phyloP scores from a whole-genome alignment of 2,888 invertebrate species.

The Saturnia pavonia region DNA sequence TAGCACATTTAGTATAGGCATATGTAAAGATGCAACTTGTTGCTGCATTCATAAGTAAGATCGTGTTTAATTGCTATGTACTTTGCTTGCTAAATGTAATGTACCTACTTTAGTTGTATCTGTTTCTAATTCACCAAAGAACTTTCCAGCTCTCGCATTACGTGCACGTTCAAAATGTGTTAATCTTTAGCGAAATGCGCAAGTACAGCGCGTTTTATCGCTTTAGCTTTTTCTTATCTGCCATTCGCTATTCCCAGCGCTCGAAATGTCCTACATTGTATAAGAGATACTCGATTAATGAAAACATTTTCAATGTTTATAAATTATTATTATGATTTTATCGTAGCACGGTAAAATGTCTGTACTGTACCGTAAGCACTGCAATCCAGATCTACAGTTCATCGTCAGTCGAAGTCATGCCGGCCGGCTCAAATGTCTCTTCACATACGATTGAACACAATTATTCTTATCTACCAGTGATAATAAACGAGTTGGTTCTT shows the following conservation, averaged over 20 bases:
- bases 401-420: too few relatives aligned
- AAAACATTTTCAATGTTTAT: background rate
- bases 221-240: conserved; percentile 59
- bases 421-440: too few relatives aligned
- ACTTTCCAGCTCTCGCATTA: conserved; percentile 17
- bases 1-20: too few relatives aligned
- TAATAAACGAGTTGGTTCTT: too few relatives aligned
- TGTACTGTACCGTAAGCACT: too few relatives aligned
- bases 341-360: too few relatives aligned
- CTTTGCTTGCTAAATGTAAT: background rate
- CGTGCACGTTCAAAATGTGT: conserved; percentile 28
- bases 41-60: too few relatives aligned
- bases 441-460: too few relatives aligned
- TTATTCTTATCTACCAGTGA: too few relatives aligned
- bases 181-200: conserved; percentile 51
- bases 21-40: too few relatives aligned
- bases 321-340: background rate
- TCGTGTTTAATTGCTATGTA: background rate
- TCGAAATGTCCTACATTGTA: background rate
- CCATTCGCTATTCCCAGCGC: conserved; percentile 47
- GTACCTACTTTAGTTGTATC: background rate
- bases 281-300: conserved; percentile 2
- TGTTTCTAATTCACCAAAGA: conserved; percentile 15
- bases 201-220: conserved; percentile 49
- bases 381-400: too few relatives aligned